phyloP scores from a whole-genome alignment of 2,797 vertebrate species.

The Masticophis lateralis region DNA sequence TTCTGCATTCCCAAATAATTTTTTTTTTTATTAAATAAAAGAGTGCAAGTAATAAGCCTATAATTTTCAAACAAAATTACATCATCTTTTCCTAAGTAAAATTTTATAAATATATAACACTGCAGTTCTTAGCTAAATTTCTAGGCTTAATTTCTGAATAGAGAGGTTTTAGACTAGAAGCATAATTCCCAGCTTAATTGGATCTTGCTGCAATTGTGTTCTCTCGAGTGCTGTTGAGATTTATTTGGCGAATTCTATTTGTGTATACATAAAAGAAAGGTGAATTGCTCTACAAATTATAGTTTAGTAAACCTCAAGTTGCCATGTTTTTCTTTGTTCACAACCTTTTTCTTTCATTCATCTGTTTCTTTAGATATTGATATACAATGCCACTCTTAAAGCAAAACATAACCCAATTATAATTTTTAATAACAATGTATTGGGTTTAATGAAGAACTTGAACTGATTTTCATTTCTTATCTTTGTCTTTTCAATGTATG shows the following conservation, averaged over 20 bases:
- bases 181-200: slow-evolving; percentile 11
- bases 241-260: slow-evolving; percentile 24
- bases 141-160: not conserved
- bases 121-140: not conserved
- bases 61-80: not conserved
- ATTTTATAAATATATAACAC: not conserved
- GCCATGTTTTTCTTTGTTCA: slow-evolving; percentile 31
- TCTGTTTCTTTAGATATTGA: not conserved
- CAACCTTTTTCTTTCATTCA: not conserved
- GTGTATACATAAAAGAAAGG: not conserved
- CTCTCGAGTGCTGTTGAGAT: slow-evolving; percentile 40
- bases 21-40: not conserved
- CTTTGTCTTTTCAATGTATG: slow-evolving; percentile 58
- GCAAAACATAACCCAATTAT: slow-evolving; percentile 31
- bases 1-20: not conserved
- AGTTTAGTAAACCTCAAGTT: slow-evolving; percentile 17
- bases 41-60: not conserved
- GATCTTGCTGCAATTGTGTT: slow-evolving; percentile 32
- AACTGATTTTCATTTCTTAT: slow-evolving; percentile 59
- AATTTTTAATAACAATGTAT: slow-evolving; percentile 48
- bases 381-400: slow-evolving; percentile 21
- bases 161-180: not conserved
- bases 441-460: slow-evolving; percentile 58
- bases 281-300: not conserved
- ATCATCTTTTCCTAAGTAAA: not conserved